Base-by-base conservation (phyloP, 2,888 invertebrate genomes). In the Tachina lurida region DNA sequence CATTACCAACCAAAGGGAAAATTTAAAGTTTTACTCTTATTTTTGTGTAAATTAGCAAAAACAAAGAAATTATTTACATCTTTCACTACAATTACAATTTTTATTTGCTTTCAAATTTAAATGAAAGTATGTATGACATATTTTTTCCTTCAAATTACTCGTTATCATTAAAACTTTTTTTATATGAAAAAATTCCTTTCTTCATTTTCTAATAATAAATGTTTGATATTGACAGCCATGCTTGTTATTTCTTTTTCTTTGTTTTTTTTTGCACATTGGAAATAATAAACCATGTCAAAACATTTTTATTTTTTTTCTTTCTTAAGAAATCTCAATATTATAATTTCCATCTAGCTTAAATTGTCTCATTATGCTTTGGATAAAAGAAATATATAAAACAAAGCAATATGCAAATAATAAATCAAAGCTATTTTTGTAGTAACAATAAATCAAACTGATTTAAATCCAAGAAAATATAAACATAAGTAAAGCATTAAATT, bases 371-470 rank as follows among this genome's bases (percentile, higher is more conserved):
- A 13, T 31, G 10, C 15, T 19, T 63, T 7, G 9, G 22, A 65
- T 65, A 47, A 47, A 65, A 47, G n/a, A 19, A 17, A 13, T 17
- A 63, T 12, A 13, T 9, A n/a, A 43, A 63, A 43, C 5, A 39
- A 62, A 41, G 10, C n/a, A 41, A n/a, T 62, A 41, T 62, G 31
- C 31, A 56, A 62, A 8, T 63, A 63, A 45, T 63, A 63, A 65
- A 65, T 65, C 22, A 45, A 47, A 65, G 47, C 67, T 52, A 31
- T 47, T 67, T 67, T 49, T 67, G 15, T 39, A 10, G 4, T 39
- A 15, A 12, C 52, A 67, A 49, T 49, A 49, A 67, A 67, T 43
- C 43, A 62, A 41, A 22, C 3, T 62, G 62, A 62, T 41, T 62
- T 58, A 58, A 58, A 45, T 63, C 19, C 10, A 62, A 47, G 12